A percentile compares a stretch with the other conserved stretches of the same genome.
phyloP scores from a whole-genome alignment of 1,140 invertebrate species.

The Scaptomyza montana region DNA sequence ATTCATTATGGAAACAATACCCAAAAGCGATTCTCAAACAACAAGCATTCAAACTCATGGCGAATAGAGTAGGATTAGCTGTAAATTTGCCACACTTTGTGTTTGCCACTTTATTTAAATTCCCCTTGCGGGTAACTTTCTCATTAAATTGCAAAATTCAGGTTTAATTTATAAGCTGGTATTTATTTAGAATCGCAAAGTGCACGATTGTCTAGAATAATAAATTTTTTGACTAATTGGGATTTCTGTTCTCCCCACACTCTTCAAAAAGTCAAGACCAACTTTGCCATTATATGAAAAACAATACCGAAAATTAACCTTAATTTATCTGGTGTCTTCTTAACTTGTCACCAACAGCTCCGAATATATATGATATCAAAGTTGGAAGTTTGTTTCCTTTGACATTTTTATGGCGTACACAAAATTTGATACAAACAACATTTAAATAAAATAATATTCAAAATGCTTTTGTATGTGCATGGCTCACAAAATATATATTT shows the following conservation, averaged over 20 bases:
- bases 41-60: not conserved
- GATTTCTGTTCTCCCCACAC: no score
- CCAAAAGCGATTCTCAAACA: not conserved
- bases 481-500: no score
- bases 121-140: conserved; percentile 15
- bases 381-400: not conserved
- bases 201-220: not conserved
- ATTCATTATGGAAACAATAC: not conserved
- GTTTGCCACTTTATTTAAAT: conserved; percentile 6
- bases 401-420: no score
- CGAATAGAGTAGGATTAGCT: conserved; percentile 31
- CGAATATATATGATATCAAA: not conserved
- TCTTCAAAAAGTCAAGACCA: not conserved
- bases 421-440: not conserved
- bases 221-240: conserved; percentile 21
- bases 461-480: no score
- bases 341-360: not conserved
- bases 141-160: conserved; percentile 28
- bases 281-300: not conserved
- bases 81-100: conserved; percentile 24
- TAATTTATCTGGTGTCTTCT: not conserved
- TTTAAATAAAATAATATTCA: not conserved
- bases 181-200: not conserved
- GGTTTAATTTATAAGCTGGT: conserved; percentile 15
- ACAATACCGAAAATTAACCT: not conserved